These are phyloP conservation scores for Daktulosphaira vitifoliae DNA, from an alignment of 1,140 invertebrate species.

Conservation along the genomic window DNA sequence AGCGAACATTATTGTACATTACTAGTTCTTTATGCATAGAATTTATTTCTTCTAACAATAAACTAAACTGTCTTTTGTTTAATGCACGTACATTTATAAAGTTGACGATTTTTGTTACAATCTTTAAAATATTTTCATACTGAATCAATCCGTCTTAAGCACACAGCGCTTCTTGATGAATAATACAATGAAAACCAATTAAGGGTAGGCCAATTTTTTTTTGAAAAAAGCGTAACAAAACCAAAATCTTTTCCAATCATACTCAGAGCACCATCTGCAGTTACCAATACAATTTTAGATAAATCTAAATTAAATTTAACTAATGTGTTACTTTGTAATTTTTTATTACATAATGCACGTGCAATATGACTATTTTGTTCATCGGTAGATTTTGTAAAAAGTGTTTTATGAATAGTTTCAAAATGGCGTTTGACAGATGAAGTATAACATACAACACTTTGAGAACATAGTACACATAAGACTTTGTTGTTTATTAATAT, in stretches of 20 bases:
- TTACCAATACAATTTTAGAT: neutral
- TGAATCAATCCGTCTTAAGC: neutral
- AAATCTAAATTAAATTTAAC: too few species aligned
- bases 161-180: neutral
- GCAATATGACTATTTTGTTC: neutral
- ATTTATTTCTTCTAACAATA: conserved; percentile 11
- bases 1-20: conserved; percentile 1
- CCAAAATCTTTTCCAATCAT: neutral
- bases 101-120: conserved; percentile 5
- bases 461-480: neutral
- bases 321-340: neutral
- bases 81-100: neutral
- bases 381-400: neutral
- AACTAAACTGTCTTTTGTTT: neutral
- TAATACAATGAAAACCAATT: conserved; percentile 6
- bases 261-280: neutral
- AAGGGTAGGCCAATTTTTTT: neutral
- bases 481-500: too few species aligned
- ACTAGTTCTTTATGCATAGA: conserved; percentile 2
- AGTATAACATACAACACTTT: conserved; percentile 2
- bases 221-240: neutral
- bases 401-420: too few species aligned
- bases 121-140: neutral
- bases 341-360: neutral
- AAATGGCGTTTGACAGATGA: conserved; percentile 4